Evolutionary conservation across 2,888 invertebrate genomes (phyloP).

Genomic region (Nomada lathburiana): DNA sequence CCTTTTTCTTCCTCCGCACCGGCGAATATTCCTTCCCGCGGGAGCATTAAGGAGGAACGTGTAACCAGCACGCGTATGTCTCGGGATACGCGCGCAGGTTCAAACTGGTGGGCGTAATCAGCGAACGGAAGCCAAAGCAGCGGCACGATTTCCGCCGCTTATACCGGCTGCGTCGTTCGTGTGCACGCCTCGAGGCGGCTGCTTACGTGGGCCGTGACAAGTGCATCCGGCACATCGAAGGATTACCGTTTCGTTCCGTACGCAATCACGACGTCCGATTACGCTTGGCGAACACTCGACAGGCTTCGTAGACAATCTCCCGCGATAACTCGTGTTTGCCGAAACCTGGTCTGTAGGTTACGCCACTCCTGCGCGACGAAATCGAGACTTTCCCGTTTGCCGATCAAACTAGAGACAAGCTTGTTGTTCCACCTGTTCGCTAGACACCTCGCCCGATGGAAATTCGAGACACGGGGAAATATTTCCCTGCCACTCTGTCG

Average conservation of each 20-base stretch:
- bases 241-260: constrained; percentile 52
- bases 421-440: no score
- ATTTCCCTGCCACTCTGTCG: background rate
- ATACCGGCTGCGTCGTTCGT: constrained; percentile 46
- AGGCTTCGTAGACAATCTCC: background rate
- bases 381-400: background rate
- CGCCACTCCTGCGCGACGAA: background rate
- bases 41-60: constrained; percentile 48
- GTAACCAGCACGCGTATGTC: background rate
- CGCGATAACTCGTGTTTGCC: background rate
- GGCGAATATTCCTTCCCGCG: background rate
- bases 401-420: background rate
- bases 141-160: constrained; percentile 65
- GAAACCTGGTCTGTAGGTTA: background rate
- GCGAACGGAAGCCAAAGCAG: constrained; percentile 61
- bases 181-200: constrained; percentile 48
- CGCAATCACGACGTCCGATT: constrained; percentile 56
- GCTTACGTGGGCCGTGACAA: constrained; percentile 67
- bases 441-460: background rate
- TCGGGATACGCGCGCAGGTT: constrained; percentile 30
- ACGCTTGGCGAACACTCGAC: constrained; percentile 12
- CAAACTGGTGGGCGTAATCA: constrained; percentile 54
- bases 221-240: constrained; percentile 64
- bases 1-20: constrained; percentile 13
- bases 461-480: constrained; percentile 20